A percentile compares a stretch with the other conserved stretches of the same genome.
Conservation (phyloP, 2,113 vertebrate genomes). For the Ellobius talpinus region DNA sequence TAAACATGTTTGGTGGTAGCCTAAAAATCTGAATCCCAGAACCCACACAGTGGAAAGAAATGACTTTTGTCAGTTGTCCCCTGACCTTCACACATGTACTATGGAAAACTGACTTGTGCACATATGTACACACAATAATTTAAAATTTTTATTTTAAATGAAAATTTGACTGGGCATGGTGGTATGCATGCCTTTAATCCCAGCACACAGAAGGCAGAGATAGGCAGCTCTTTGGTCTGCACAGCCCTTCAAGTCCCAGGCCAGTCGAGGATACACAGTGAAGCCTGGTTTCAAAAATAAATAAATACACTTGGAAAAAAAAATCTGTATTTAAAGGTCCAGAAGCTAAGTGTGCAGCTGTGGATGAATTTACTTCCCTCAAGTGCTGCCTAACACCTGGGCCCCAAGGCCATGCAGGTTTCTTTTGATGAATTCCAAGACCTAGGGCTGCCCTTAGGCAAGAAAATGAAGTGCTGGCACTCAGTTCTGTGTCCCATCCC, state of each 20-base stretch:
- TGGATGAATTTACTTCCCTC: not conserved
- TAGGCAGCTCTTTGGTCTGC: not conserved
- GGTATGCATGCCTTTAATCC: not conserved
- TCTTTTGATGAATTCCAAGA: not conserved
- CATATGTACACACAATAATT: not conserved
- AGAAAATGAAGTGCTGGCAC: not conserved
- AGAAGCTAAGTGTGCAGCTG: accelerated
- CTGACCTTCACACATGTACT: not conserved
- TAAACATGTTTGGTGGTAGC: not conserved
- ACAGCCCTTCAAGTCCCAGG: not conserved
- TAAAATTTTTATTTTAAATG: not conserved
- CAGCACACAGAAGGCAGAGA: not conserved
- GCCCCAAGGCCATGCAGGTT: not conserved
- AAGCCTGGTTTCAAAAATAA: not conserved
- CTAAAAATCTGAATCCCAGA: not conserved
- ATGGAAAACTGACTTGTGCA: not conserved
- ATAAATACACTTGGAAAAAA: not conserved
- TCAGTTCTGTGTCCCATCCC: not conserved
- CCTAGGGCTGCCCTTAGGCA: not conserved
- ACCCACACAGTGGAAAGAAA: not conserved
- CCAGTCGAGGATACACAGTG: not conserved
- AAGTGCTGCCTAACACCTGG: not conserved
- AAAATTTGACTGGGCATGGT: not conserved
- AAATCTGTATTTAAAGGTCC: not conserved
- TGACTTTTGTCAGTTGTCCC: not conserved